Conservation (phyloP, 2,888 invertebrate species). For the Melangyna quadrimaculata region DNA sequence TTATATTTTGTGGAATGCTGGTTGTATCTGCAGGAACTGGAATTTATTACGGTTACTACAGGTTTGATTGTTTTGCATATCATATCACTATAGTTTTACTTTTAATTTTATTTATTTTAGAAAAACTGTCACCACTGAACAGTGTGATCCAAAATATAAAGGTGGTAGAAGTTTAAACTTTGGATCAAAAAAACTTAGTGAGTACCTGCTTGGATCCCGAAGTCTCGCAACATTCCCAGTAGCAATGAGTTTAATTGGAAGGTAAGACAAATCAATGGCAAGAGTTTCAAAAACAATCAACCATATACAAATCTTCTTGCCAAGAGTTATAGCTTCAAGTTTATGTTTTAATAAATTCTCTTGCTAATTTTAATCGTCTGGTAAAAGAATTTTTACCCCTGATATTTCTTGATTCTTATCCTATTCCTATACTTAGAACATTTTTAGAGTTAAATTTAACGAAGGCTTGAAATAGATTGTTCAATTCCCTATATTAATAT, state of each 20-base stretch:
- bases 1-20: slow-evolving; percentile 87
- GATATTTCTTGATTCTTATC: neutral
- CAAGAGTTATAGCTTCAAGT: neutral
- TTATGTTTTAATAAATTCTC: neutral
- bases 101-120: slow-evolving; percentile 8
- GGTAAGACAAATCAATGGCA: slow-evolving; percentile 81
- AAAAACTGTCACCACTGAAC: slow-evolving; percentile 58
- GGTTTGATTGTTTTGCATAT: slow-evolving; percentile 72
- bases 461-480: neutral
- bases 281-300: slow-evolving; percentile 42
- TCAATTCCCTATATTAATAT: neutral
- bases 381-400: neutral
- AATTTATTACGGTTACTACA: slow-evolving; percentile 83
- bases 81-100: neutral
- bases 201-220: slow-evolving; percentile 90
- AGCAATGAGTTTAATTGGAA: slow-evolving; percentile 92
- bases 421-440: neutral
- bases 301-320: neutral
- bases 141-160: slow-evolving; percentile 36
- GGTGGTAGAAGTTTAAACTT: slow-evolving; percentile 75
- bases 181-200: slow-evolving; percentile 83
- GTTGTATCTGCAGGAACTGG: slow-evolving; percentile 89
- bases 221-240: slow-evolving; percentile 90
- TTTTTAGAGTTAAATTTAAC: neutral
- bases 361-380: neutral